Conservation (phyloP, 2,113 vertebrate genomes). For the Dipodomys merriami region DNA sequence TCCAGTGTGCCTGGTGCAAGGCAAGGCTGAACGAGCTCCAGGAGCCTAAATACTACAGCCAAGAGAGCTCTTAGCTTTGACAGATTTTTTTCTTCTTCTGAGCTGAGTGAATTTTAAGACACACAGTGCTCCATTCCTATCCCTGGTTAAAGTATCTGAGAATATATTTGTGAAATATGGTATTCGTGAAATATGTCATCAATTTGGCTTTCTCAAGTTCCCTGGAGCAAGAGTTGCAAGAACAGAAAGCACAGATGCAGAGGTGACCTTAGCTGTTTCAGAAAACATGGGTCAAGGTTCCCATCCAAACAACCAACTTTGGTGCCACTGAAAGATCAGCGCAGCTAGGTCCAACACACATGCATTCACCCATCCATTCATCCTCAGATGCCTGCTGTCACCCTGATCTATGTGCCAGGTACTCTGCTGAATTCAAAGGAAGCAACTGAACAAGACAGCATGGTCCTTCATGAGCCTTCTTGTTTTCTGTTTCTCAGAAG, state of each 20-base stretch:
- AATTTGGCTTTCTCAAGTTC: background rate
- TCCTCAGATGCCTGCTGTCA: background rate
- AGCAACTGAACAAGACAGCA: background rate
- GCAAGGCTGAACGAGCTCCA: background rate
- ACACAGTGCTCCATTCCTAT: background rate
- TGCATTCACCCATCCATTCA: background rate
- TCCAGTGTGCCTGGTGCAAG: background rate
- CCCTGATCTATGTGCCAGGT: background rate
- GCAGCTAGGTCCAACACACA: background rate
- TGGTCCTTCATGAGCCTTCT: background rate
- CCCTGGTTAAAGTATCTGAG: background rate
- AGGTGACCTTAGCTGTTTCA: background rate
- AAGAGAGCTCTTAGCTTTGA: slow-evolving; percentile 33
- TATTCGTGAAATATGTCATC: no score
- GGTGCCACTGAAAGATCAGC: background rate
- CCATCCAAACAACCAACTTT: background rate
- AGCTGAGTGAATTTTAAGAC: slow-evolving; percentile 50
- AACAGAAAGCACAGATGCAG: background rate
- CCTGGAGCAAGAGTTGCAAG: background rate
- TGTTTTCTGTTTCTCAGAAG: background rate
- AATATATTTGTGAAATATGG: background rate
- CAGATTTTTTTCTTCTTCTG: background rate
- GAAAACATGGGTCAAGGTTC: background rate
- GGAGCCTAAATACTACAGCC: background rate
- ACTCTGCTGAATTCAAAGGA: background rate